Percentiles rank a stretch among this genome's conserved stretches.
Evolutionary conservation across 2,113 vertebrate genomes (phyloP).

Genomic region (Odobenus rosmarus): DNA sequence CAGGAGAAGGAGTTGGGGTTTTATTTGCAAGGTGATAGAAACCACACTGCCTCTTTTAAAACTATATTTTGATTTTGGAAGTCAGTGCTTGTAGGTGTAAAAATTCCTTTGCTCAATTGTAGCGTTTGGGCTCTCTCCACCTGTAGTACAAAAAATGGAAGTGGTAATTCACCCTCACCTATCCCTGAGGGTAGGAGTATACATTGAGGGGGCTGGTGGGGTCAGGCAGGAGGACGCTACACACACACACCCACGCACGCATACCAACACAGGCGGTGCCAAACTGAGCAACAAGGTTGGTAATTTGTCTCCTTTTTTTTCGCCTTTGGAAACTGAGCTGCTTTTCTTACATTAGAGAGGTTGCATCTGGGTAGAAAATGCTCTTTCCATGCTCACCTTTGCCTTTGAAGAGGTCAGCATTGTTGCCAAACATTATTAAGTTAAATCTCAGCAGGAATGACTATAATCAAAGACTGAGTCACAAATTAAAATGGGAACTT

Average conservation of each 20-base stretch:
- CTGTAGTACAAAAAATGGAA: neutral
- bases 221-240: neutral
- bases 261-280: neutral
- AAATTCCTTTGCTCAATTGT: neutral
- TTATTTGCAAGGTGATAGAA: neutral
- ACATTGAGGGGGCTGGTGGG: too few relatives aligned
- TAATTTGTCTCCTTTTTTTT: neutral
- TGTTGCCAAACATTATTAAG: neutral
- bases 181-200: neutral
- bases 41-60: neutral
- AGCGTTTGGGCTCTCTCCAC: neutral
- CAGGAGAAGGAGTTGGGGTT: neutral
- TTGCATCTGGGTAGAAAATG: neutral
- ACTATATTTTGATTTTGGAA: conserved; percentile 35
- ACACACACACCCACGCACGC: accelerated
- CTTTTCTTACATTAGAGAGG: neutral
- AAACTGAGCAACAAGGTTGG: neutral
- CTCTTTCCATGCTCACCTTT: neutral
- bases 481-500: neutral
- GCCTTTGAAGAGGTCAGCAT: neutral
- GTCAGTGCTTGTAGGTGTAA: neutral
- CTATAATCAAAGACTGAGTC: neutral
- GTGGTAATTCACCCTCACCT: neutral
- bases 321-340: neutral
- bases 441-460: neutral